Conservation (phyloP, 2,888 invertebrate species). For the Antheraea assamensis region DNA sequence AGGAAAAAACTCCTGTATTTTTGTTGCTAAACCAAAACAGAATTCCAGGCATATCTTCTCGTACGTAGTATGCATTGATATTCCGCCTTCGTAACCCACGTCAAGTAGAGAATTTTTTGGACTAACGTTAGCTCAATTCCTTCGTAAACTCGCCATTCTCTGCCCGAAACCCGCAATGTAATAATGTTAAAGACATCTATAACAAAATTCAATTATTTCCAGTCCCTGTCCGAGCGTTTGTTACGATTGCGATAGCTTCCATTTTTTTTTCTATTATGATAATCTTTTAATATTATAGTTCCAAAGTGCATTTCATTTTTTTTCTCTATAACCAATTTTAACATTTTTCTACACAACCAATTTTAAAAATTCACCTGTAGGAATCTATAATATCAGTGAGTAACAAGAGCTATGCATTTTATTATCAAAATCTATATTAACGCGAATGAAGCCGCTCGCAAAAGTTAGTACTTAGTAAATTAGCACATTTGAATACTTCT, state of each 20-base stretch:
- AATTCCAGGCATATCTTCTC: constrained; percentile 34
- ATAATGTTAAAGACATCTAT: constrained; percentile 50
- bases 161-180: constrained; percentile 46
- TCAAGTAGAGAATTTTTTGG: constrained; percentile 43
- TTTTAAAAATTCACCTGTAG: no score
- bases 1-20: constrained; percentile 40
- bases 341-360: no score
- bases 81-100: constrained; percentile 46
- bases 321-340: no score
- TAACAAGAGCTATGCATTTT: no score
- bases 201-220: constrained; percentile 60
- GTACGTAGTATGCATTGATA: constrained; percentile 54
- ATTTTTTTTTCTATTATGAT: constrained; percentile 43
- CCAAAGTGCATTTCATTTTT: neutral
- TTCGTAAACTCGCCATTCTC: constrained; percentile 40
- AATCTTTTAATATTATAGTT: constrained; percentile 30
- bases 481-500: no score
- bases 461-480: no score
- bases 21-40: constrained; percentile 42
- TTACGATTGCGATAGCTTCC: constrained; percentile 40
- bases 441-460: no score
- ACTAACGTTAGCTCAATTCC: constrained; percentile 48
- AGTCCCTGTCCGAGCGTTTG: constrained; percentile 42
- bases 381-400: no score
- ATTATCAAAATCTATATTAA: no score